Conservation (phyloP, 2,797 vertebrate species). For the Rhinogobio ventralis region DNA sequence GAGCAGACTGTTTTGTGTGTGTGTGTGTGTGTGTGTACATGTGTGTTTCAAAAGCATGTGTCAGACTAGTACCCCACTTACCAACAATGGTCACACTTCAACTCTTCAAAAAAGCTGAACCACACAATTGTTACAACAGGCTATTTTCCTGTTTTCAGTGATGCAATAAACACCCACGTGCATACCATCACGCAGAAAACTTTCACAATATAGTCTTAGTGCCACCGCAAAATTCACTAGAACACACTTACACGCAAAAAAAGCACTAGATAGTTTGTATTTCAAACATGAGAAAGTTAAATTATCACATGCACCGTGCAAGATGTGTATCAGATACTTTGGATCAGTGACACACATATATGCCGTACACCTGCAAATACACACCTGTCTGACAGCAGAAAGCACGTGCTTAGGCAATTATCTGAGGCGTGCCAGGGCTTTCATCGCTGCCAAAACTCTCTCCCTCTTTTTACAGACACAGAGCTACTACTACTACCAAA, state of each 20-base stretch:
- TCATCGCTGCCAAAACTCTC: slow-evolving; percentile 41
- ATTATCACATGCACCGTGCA: neutral
- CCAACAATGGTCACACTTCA: slow-evolving; percentile 72
- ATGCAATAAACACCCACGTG: slow-evolving; percentile 13
- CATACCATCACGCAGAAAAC: slow-evolving; percentile 10
- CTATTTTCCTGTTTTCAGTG: slow-evolving; percentile 63
- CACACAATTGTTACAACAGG: slow-evolving; percentile 65
- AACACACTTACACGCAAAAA: neutral
- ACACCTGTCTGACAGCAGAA: slow-evolving; percentile 53
- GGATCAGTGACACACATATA: neutral
- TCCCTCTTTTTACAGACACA: slow-evolving; percentile 29
- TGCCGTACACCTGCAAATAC: slow-evolving; percentile 58
- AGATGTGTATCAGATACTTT: slow-evolving; percentile 11
- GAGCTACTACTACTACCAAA: slow-evolving; percentile 56
- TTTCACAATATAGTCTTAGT: neutral
- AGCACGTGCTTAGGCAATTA: slow-evolving; percentile 74
- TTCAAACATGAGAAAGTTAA: neutral
- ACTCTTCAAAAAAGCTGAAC: slow-evolving; percentile 76
- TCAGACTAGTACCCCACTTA: slow-evolving; percentile 58
- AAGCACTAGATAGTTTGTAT: neutral
- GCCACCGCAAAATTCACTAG: neutral
- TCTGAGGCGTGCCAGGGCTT: slow-evolving; percentile 63
- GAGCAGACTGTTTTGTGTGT: slow-evolving; percentile 27
- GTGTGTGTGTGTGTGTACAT: neutral
- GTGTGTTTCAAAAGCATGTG: slow-evolving; percentile 63